phyloP scores from a whole-genome alignment of 1,140 invertebrate species.

The Philaenus spumarius region DNA sequence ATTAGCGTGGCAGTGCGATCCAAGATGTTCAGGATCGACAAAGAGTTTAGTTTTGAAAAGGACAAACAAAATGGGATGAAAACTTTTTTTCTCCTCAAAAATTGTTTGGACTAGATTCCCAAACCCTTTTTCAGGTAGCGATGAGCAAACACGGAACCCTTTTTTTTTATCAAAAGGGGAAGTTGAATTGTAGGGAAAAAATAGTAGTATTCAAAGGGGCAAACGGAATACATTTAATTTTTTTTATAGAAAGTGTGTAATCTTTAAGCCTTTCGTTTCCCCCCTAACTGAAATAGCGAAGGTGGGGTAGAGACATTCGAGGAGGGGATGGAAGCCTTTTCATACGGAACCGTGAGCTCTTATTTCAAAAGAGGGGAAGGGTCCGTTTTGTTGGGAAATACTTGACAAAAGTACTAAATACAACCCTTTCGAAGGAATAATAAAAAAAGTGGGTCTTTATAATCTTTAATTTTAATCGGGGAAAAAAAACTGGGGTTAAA shows the following conservation, averaged over 20 bases:
- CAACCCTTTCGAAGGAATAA: slow-evolving; percentile 20
- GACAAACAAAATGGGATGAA: too few species aligned
- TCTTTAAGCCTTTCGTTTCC: slow-evolving; percentile 26
- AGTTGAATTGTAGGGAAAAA: too few species aligned
- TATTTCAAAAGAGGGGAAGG: slow-evolving; percentile 21
- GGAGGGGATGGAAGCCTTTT: slow-evolving; percentile 18
- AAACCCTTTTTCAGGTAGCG: slow-evolving; percentile 1
- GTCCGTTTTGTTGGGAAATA: slow-evolving; percentile 23
- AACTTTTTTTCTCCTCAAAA: slow-evolving; percentile 6
- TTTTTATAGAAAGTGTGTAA: slow-evolving; percentile 22
- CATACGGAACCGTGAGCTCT: slow-evolving; percentile 12
- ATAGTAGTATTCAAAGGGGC: slow-evolving; percentile 2
- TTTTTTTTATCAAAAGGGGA: slow-evolving; percentile 9
- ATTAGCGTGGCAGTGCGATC: too few species aligned
- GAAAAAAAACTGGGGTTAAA: slow-evolving; percentile 9
- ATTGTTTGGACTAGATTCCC: too few species aligned
- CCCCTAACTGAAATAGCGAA: not conserved
- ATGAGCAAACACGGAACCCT: slow-evolving; percentile 19
- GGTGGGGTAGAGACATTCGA: not conserved
- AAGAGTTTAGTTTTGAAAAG: too few species aligned
- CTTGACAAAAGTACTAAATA: slow-evolving; percentile 23
- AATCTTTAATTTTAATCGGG: slow-evolving; percentile 24
- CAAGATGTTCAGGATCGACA: too few species aligned
- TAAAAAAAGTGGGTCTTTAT: slow-evolving; percentile 17
- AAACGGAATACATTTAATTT: slow-evolving; percentile 18